Conservation (phyloP, 1,140 invertebrate genomes). For the Drosophila equinoxialis region DNA sequence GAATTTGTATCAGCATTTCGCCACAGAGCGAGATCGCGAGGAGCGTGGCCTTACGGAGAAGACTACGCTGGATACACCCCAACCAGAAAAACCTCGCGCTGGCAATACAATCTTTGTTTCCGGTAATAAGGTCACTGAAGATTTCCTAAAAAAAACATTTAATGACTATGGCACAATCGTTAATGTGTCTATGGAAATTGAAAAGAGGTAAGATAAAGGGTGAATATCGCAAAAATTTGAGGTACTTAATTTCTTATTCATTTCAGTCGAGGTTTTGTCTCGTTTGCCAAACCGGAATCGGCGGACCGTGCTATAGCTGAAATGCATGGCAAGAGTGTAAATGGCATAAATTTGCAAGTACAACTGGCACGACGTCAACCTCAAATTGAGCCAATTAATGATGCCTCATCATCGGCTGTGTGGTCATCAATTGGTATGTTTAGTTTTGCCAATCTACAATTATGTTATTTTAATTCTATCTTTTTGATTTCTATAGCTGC, state of each 20-base stretch:
- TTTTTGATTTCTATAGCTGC: slow-evolving; percentile 84
- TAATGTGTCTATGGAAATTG: slow-evolving; percentile 94
- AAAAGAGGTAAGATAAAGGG: slow-evolving; percentile 88
- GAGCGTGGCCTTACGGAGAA: slow-evolving; percentile 85
- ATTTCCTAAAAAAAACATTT: slow-evolving; percentile 92
- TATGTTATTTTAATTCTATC: neutral
- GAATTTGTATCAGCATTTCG: slow-evolving; percentile 95
- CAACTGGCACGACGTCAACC: slow-evolving; percentile 92
- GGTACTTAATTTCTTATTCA: neutral
- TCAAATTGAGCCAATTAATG: slow-evolving; percentile 90
- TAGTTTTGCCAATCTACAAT: neutral
- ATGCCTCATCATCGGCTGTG: slow-evolving; percentile 89
- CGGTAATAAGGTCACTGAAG: slow-evolving; percentile 92
- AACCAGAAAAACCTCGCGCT: slow-evolving; percentile 87
- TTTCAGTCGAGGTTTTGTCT: slow-evolving; percentile 91
- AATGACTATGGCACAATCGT: slow-evolving; percentile 91
- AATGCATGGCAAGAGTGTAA: slow-evolving; percentile 92
- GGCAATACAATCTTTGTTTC: slow-evolving; percentile 94
- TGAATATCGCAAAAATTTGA: no score
- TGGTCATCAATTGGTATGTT: slow-evolving; percentile 90
- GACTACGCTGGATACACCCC: slow-evolving; percentile 62
- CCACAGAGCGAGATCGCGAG: slow-evolving; percentile 87
- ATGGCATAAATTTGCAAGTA: slow-evolving; percentile 90
- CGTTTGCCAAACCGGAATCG: slow-evolving; percentile 94
- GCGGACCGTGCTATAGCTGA: slow-evolving; percentile 94